phyloP scores from a whole-genome alignment of 2,113 vertebrate genomes.

The Psammodynastes pulverulentus region DNA sequence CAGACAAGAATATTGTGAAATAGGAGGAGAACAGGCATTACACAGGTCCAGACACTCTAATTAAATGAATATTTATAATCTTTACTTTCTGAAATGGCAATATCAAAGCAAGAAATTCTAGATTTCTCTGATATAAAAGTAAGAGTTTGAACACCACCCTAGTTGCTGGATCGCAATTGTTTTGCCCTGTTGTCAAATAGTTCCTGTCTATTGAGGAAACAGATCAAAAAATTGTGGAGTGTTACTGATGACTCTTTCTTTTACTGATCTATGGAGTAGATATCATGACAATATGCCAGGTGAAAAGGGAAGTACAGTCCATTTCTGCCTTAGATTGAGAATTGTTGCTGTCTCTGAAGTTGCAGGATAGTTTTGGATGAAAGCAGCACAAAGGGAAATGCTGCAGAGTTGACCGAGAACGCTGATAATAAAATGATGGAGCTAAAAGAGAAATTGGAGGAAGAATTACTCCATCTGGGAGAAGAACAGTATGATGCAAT shows the following conservation, averaged over 20 bases:
- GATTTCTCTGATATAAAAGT: background rate
- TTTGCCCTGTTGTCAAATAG: background rate
- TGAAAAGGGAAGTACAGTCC: background rate
- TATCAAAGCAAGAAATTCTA: background rate
- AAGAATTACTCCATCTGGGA: conserved; percentile 74
- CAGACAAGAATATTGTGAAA: background rate
- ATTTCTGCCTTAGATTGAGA: background rate
- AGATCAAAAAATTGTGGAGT: background rate
- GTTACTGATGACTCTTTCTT: background rate
- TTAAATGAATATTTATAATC: background rate
- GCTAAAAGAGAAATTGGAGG: conserved; percentile 79
- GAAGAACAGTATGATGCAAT: conserved; percentile 73
- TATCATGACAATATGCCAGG: background rate
- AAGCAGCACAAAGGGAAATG: background rate
- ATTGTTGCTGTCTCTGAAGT: conserved; percentile 3
- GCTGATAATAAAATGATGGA: conserved; percentile 51
- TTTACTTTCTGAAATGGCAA: background rate
- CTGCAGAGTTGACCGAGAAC: conserved; percentile 41
- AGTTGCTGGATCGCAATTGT: background rate
- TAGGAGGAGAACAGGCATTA: background rate
- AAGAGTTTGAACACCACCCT: background rate
- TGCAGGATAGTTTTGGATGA: conserved; percentile 51
- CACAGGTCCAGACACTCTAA: background rate
- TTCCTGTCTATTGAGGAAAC: background rate
- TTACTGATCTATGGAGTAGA: background rate